These are phyloP conservation scores for Leptopterna dolabrata DNA, from an alignment of 2,888 invertebrate genomes.

Conservation along the genomic window DNA sequence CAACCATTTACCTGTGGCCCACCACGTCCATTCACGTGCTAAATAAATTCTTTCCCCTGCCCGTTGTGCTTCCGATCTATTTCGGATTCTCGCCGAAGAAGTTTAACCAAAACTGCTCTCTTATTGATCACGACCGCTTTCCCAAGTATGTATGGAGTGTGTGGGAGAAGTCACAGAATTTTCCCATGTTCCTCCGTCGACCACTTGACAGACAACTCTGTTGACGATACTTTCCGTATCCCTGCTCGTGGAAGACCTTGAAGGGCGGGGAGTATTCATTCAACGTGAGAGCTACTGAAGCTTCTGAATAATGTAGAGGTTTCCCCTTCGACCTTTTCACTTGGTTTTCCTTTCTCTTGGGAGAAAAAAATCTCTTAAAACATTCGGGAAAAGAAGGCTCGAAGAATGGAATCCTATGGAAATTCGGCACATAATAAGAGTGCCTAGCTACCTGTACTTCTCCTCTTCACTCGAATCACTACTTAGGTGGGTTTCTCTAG, in stretches of 20 bases:
- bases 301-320: neutral
- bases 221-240: constrained; percentile 3
- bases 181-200: neutral
- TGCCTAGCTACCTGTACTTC: neutral
- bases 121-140: neutral
- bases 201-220: constrained; percentile 3
- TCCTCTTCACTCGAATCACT: no score
- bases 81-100: neutral
- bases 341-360: neutral
- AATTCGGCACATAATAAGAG: neutral
- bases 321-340: neutral
- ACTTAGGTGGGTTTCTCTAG: no score
- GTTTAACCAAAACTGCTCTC: neutral
- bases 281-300: neutral
- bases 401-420: neutral
- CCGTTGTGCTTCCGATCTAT: neutral
- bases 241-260: neutral
- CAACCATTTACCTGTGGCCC: no score
- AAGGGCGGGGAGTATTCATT: neutral
- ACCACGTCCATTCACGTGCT: no score
- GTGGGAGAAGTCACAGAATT: neutral
- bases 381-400: neutral
- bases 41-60: no score
- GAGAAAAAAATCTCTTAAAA: neutral
- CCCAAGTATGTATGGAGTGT: neutral